phyloP scores from a whole-genome alignment of 37 sponge, comb jelly and placozoan species.

The Mnemiopsis leidyi region DNA sequence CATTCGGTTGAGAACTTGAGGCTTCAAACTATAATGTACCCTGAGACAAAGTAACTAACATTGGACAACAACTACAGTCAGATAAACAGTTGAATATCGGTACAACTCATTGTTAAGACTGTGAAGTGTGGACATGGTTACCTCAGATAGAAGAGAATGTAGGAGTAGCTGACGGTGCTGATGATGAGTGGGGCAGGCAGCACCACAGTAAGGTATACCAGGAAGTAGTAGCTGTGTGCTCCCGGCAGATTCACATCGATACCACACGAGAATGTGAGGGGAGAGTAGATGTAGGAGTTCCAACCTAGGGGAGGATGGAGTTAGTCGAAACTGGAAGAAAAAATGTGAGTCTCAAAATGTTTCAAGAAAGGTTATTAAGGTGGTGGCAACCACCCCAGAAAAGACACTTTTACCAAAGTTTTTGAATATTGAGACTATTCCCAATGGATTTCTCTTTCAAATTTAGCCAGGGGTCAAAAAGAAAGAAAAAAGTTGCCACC shows the following conservation, averaged over 20 bases:
- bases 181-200: conserved; percentile 42
- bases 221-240: conserved; percentile 47
- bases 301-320: conserved; percentile 9
- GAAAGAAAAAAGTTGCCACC: no score
- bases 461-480: no score
- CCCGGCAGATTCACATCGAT: background rate
- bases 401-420: no score
- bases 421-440: no score
- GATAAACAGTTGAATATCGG: background rate
- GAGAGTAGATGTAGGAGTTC: conserved; percentile 55
- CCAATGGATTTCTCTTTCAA: no score
- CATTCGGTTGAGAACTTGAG: background rate
- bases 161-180: background rate
- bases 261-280: conserved; percentile 53
- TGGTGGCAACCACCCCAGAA: no score
- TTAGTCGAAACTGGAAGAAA: no score
- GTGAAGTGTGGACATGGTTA: background rate
- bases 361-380: no score
- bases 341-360: no score
- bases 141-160: conserved; percentile 51
- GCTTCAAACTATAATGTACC: background rate
- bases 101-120: background rate
- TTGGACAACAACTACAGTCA: background rate
- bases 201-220: conserved; percentile 48
- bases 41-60: background rate